Base-by-base conservation (phyloP, 1,140 invertebrate species). In the Calliopsis andreniformis region DNA sequence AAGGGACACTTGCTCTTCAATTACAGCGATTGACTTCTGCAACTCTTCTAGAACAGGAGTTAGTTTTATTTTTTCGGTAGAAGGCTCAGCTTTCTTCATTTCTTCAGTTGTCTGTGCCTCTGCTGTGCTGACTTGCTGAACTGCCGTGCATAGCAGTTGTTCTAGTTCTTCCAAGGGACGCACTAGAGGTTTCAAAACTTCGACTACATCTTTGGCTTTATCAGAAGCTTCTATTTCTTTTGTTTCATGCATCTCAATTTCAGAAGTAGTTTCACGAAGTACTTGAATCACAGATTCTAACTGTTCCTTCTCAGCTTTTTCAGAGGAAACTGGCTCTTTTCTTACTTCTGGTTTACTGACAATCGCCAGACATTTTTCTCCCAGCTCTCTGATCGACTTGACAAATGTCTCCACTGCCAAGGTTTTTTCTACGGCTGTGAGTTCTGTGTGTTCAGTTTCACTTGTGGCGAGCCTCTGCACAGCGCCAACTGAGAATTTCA, bases 41-140 rank as follows among this genome's bases (percentile, higher is more conserved):
- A 79, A 12, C 8, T 76, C 58, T n/a, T 64, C 7, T 7, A 79
- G 10, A 23, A 79, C 64, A 5, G 72, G 72, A 2, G 58, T n/a
- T 0, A 67, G 25, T 0, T 39, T 56, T 2, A 72, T 6, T 43
- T 64, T 66, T 12, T 58, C 18, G 1, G 25, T 4, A 0, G 42
- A 56, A 5, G 18, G 16, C 2, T 8, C 55, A 39, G 20, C n/a
- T 32, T n/a, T 8, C 0, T 39, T 23, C 6, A 64, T 10, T 3
- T 66, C 35, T 3, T 2, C 43, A 1, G 69, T 30, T 0, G 8
- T 30, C 30, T 72, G 12, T 1, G 7, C 16, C 12, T 47, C 12
- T 8, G 20, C 10, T 0, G n/a, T 1, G 6, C 3, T 39, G 16
- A n/a, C 28, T 39, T 63, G 47, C 5, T 68, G 39, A 16, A 76